phyloP scores from a whole-genome alignment of 2,888 invertebrate species.

The Hypena proboscidalis region DNA sequence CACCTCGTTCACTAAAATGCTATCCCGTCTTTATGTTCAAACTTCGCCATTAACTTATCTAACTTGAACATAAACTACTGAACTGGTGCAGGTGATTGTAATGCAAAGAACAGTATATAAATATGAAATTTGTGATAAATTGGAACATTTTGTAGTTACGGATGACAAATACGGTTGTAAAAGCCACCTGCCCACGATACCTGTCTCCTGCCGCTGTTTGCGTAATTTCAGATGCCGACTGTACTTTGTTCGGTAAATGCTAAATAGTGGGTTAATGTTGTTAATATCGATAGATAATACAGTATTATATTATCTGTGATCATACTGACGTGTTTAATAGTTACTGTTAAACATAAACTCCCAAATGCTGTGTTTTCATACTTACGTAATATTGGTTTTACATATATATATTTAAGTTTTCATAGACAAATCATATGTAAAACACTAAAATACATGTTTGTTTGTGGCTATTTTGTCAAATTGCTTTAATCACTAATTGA shows the following conservation, averaged over 20 bases:
- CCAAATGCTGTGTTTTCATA: too few species aligned
- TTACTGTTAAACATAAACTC: too few species aligned
- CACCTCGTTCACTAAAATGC: background rate
- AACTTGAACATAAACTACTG: conserved; percentile 6
- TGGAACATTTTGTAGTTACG: conserved; percentile 66
- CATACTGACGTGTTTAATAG: too few species aligned
- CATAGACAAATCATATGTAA: too few species aligned
- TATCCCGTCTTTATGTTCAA: too few species aligned
- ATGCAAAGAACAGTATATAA: conserved; percentile 55
- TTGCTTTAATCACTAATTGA: too few species aligned
- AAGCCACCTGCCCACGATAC: conserved; percentile 71
- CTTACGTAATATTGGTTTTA: too few species aligned
- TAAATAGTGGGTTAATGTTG: conserved; percentile 34
- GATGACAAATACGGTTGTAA: conserved; percentile 78
- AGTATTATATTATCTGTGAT: too few species aligned
- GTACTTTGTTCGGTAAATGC: conserved; percentile 36
- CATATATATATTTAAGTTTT: too few species aligned
- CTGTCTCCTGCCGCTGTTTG: conserved; percentile 64
- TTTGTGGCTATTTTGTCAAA: too few species aligned
- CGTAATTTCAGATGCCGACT: conserved; percentile 47
- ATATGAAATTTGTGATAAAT: conserved; percentile 72
- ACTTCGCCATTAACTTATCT: background rate
- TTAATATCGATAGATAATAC: background rate
- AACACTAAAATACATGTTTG: too few species aligned
- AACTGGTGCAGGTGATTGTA: conserved; percentile 21